Evolutionary conservation across 2,888 invertebrate genomes (phyloP).

Genomic region (Cephus runcator): DNA sequence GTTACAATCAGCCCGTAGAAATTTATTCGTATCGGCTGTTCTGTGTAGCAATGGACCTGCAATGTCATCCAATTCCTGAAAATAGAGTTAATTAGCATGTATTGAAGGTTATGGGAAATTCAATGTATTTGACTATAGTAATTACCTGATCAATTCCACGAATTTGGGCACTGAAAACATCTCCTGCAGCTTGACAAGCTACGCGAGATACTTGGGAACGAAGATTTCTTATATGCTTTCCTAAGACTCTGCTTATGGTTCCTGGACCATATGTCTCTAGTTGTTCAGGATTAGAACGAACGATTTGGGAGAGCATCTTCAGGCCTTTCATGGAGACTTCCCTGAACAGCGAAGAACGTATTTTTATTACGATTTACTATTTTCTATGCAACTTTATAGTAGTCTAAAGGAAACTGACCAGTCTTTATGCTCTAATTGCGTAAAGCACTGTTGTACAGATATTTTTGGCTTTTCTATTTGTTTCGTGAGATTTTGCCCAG

Average conservation of each 20-base stretch:
- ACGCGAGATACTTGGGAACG: conserved; percentile 92
- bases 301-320: conserved; percentile 75
- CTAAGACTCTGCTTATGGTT: conserved; percentile 76
- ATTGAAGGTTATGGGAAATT: not conserved
- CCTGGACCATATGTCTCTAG: conserved; percentile 74
- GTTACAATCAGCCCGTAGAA: conserved; percentile 90
- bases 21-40: conserved; percentile 93
- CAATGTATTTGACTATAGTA: conserved; percentile 18
- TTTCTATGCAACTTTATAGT: not conserved
- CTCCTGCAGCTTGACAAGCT: conserved; percentile 85
- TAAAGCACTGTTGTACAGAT: conserved; percentile 72
- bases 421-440: conserved; percentile 77
- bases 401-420: conserved; percentile 66
- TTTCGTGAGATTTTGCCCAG: conserved; percentile 56
- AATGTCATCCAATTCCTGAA: conserved; percentile 86
- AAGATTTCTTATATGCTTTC: conserved; percentile 86
- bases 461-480: conserved; percentile 75
- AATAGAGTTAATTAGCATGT: conserved; percentile 1
- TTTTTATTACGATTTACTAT: not conserved
- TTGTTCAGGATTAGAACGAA: conserved; percentile 74
- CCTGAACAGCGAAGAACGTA: conserved; percentile 62
- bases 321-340: conserved; percentile 81
- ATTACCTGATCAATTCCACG: conserved; percentile 58
- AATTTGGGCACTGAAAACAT: conserved; percentile 77
- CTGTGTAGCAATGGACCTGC: conserved; percentile 84